Evolutionary conservation across 2,113 vertebrate genomes (phyloP), one percentile per base, ranked within the genome.

Genomic region (Protobothrops mucrosquamatus): DNA sequence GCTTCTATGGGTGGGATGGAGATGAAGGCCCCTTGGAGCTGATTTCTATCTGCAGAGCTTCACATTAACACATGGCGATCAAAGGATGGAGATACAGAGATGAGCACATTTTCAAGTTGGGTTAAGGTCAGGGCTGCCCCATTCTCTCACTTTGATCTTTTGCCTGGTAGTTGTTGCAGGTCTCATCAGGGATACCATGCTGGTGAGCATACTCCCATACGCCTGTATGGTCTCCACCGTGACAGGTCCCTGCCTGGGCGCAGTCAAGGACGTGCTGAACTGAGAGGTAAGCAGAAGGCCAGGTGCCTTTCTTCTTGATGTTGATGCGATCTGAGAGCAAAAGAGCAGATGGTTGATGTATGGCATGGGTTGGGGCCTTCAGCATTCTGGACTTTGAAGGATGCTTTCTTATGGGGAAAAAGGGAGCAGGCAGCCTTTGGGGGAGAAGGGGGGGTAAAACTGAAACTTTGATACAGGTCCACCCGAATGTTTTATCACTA

Each of bases 161-260:
- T 55, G 99, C 99, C 95, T 99, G 99, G 97, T 99, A 99, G 97
- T 99, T 99, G 96, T 99, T 99, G 97, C 99, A 99, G 95, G 99
- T 99, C 97, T 99, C 99, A 0, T 99, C 99, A 0, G 99, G 99
- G 95, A 99, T 99, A 87, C 99, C 99, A 0, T 99, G 97, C 0
- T n/a, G 29, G 6, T 98, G 96, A 0, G 99, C 99, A 0, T 99
- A 99, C 61, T 87, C 90, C 99, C 99, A 99, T 24, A 99, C 99
- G 0, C 97, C 97, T 0, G 56, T n/a, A 96, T 99, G 99, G 88
- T 99, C 97, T 1, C 99, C 99, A 0, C 99, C 99, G 1, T 99
- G 97, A 1, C 99, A 99, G 93, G 97, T 97, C 0, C 99, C 99
- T 0, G 99, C 98, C 0, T 97, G 0, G 0, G 97, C 99, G 0